phyloP scores from a whole-genome alignment of 1,140 invertebrate species.

The Atta cephalotes region DNA sequence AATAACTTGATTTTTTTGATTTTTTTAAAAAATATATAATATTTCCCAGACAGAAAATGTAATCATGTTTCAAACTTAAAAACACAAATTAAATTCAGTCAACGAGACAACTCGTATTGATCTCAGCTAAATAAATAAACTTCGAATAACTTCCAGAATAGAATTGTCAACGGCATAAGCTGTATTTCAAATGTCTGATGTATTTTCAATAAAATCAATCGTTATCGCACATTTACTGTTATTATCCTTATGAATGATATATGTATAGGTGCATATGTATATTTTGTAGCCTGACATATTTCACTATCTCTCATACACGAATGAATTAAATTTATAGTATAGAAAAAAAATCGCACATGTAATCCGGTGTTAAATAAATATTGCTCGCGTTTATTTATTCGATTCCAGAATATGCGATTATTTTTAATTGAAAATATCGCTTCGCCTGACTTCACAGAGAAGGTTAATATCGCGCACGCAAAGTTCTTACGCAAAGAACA shows the following conservation, averaged over 20 bases:
- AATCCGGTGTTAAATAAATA: conserved; percentile 2
- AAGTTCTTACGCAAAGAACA: not conserved
- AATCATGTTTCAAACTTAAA: not conserved
- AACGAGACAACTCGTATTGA: conserved; percentile 9
- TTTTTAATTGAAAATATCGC: not conserved
- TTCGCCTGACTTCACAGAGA: not conserved
- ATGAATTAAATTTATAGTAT: conserved; percentile 11
- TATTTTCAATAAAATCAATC: conserved; percentile 31
- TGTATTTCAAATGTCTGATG: conserved; percentile 6
- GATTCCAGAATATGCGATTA: not conserved
- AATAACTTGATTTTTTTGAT: not conserved
- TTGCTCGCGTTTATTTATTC: not conserved
- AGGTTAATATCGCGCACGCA: not conserved
- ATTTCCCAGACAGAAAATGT: not conserved
- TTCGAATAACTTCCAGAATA: conserved; percentile 10
- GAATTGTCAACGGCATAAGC: not conserved
- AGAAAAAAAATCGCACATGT: not conserved
- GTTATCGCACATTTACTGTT: conserved; percentile 4
- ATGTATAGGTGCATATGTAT: too few species aligned
- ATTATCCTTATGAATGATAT: not conserved
- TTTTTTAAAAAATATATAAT: not conserved
- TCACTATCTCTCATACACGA: not conserved
- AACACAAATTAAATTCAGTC: conserved; percentile 25
- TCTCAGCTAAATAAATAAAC: conserved; percentile 30
- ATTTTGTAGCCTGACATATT: not conserved